Evolutionary conservation across 2,113 vertebrate genomes (phyloP).

Genomic region (Columba livia): DNA sequence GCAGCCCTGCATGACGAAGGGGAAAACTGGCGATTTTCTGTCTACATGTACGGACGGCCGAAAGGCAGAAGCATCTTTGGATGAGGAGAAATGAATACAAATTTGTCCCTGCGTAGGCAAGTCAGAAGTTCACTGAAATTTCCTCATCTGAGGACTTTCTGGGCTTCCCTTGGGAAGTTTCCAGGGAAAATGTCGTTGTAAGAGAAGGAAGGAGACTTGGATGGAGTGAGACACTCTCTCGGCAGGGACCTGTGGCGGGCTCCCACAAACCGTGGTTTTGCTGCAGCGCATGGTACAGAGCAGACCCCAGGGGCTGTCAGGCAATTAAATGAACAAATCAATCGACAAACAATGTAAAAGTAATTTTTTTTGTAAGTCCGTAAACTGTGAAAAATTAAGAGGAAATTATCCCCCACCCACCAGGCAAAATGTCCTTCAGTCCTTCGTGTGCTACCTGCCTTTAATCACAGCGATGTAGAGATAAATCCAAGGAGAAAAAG

Average conservation of each 20-base stretch:
- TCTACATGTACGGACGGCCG: fast-evolving
- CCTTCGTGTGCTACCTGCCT: fast-evolving
- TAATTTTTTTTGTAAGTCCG: fast-evolving
- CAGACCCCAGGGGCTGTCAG: fast-evolving
- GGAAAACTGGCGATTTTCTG: fast-evolving
- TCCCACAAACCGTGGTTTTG: fast-evolving
- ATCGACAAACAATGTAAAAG: not conserved
- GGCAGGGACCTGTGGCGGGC: too few species aligned
- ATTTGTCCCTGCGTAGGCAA: fast-evolving
- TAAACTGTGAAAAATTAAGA: not conserved
- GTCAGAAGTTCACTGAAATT: not conserved
- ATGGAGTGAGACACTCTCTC: fast-evolving
- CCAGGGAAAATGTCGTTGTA: not conserved
- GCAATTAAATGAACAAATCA: not conserved
- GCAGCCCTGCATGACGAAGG: not conserved
- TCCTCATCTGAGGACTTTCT: not conserved
- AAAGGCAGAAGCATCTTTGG: not conserved
- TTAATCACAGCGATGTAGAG: fast-evolving
- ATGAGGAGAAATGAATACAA: not conserved
- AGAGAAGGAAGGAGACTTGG: not conserved
- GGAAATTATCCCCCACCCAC: fast-evolving
- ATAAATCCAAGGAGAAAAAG: not conserved
- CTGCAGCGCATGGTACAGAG: not conserved
- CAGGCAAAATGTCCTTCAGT: not conserved
- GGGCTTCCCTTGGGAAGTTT: fast-evolving